Base-by-base conservation (phyloP, 2,113 vertebrate genomes). In the Petroica traversi region DNA sequence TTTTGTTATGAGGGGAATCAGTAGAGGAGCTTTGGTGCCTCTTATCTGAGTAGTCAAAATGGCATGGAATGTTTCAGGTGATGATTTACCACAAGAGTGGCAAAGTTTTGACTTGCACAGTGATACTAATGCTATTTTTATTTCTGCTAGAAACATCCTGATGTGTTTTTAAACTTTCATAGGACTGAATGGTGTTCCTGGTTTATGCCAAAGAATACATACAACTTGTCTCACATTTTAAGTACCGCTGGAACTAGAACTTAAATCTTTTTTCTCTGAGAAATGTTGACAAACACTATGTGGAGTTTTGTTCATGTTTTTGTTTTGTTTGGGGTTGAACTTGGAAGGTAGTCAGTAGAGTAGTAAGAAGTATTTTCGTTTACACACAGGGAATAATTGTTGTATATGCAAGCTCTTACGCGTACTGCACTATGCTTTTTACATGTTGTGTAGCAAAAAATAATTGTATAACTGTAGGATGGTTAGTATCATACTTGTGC, bases 391-490 rank as follows among this genome's bases (percentile, higher is more conserved):
- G 15, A 67, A 3, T 79, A 76, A 38, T 46, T 72, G n/a, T 52
- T 2, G 0, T 61, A 7, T 73, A 8, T 38, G 8, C 29, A 18
- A 19, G 6, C 51, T 76, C 11, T 48, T 29, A 3, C 0, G 7
- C 43, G 20, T n/a, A 6, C 49, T 84, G 29, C 29, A 34, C 14
- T 22, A 11, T 33, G 9, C 14, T 41, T 82, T 61, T 71, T 29
- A 33, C 31, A 16, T n/a, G n/a, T n/a, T n/a, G n/a, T n/a, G n/a
- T n/a, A n/a, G n/a, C n/a, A n/a, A n/a, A n/a, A n/a, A n/a, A n/a
- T n/a, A n/a, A n/a, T n/a, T n/a, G n/a, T 34, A 1, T 57, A n/a
- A 58, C 17, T 55, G 9, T 29, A 40, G 57, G 38, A 72, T 11
- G 2, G 33, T 43, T 51, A 41, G 11, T 20, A 5, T 66, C 38